Conservation (phyloP, 2,797 vertebrate genomes). For the Gymnocypris eckloni region DNA sequence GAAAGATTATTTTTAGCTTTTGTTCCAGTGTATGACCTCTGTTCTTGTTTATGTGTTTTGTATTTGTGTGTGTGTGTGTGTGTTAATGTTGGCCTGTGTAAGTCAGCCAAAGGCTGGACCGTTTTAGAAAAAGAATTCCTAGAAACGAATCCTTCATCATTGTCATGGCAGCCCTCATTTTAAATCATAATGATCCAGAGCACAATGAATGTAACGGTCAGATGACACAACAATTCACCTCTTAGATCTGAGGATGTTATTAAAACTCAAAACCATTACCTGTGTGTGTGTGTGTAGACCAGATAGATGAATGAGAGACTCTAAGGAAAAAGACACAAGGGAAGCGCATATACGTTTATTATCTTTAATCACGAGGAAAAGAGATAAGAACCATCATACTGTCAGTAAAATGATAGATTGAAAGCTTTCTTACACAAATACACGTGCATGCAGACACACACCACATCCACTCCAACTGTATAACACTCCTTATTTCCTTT, state of each 20-base stretch:
- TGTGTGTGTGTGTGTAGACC: conserved; percentile 29
- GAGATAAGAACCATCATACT: conserved; percentile 56
- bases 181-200: conserved; percentile 33
- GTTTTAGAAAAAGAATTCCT: conserved; percentile 54
- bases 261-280: conserved; percentile 67
- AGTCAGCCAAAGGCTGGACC: conserved; percentile 59
- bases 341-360: conserved; percentile 55
- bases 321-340: conserved; percentile 43
- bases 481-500: conserved; percentile 31
- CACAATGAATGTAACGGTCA: conserved; percentile 23
- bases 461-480: conserved; percentile 27
- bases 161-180: conserved; percentile 47
- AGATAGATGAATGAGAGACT: conserved; percentile 42
- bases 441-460: conserved; percentile 45
- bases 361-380: conserved; percentile 58
- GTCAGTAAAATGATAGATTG: conserved; percentile 54
- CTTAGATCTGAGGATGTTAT: conserved; percentile 72
- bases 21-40: conserved; percentile 46
- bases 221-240: conserved; percentile 67
- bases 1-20: conserved; percentile 44
- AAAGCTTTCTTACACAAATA: conserved; percentile 43
- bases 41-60: conserved; percentile 43
- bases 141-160: conserved; percentile 52
- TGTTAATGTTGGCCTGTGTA: conserved; percentile 35
- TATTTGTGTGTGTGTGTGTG: conserved; percentile 30